Percentiles rank a stretch among this genome's conserved stretches.
phyloP scores from a whole-genome alignment of 1,140 invertebrate genomes.

The Thaumetopoea pityocampa region DNA sequence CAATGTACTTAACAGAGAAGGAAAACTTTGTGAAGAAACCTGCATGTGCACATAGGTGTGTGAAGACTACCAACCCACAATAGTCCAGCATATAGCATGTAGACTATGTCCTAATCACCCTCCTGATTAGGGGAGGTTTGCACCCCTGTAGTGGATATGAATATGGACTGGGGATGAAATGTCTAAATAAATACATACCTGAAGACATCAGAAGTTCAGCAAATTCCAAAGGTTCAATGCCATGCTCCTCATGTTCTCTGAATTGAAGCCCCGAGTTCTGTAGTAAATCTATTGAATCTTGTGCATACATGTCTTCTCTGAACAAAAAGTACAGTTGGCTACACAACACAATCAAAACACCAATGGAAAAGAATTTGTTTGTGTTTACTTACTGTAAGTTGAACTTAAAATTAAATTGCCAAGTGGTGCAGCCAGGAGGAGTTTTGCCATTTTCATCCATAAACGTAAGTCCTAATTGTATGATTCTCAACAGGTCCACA shows the following conservation, averaged over 20 bases:
- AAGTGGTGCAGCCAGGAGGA: conserved; percentile 92
- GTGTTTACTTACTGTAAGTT: conserved; percentile 86
- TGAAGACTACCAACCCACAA: too few species aligned
- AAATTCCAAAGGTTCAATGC: conserved; percentile 97
- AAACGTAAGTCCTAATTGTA: conserved; percentile 96
- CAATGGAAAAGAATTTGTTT: not conserved
- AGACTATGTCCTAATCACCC: too few species aligned
- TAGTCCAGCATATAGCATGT: too few species aligned
- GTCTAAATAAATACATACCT: conserved; percentile 70
- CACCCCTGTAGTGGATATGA: too few species aligned
- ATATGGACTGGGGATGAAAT: too few species aligned
- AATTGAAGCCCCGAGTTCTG: conserved; percentile 98
- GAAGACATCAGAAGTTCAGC: conserved; percentile 98
- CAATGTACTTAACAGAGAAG: too few species aligned
- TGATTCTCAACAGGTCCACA: conserved; percentile 96
- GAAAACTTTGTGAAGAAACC: too few species aligned
- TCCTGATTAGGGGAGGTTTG: too few species aligned
- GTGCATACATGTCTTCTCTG: conserved; percentile 99
- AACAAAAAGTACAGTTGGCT: conserved; percentile 15
- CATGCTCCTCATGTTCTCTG: conserved; percentile 97
- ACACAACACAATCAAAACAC: not conserved
- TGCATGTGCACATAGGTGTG: too few species aligned
- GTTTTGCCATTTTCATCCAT: conserved; percentile 96
- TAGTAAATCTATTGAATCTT: conserved; percentile 97
- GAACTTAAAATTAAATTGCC: conserved; percentile 99